Percentiles rank a stretch among this genome's conserved stretches.
phyloP scores from a whole-genome alignment of 2,888 invertebrate species.

The Metalampra italica region DNA sequence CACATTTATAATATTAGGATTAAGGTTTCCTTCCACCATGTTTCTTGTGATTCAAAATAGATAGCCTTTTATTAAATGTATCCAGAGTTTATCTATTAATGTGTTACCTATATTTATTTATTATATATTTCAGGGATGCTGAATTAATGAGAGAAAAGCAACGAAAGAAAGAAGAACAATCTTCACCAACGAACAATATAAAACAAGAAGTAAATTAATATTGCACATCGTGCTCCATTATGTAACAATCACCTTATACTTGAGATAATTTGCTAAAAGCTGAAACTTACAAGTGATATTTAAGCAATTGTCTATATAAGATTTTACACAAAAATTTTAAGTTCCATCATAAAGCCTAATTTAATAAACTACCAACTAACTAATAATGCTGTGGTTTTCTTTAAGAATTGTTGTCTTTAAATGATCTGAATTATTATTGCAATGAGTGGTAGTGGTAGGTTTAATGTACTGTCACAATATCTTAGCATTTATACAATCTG shows the following conservation, averaged over 20 bases:
- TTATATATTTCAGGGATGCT: constrained; percentile 83
- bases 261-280: constrained; percentile 42
- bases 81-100: no score
- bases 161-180: constrained; percentile 83
- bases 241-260: constrained; percentile 42
- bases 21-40: no score
- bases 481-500: constrained; percentile 59
- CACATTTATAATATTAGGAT: no score
- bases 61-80: no score
- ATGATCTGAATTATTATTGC: constrained; percentile 42
- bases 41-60: no score
- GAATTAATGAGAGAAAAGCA: constrained; percentile 94
- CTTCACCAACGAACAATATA: constrained; percentile 29
- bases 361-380: constrained; percentile 37
- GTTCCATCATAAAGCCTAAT: constrained; percentile 45
- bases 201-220: constrained; percentile 60
- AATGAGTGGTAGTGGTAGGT: constrained; percentile 20
- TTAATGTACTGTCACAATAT: constrained; percentile 39
- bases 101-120: not conserved
- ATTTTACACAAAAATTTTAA: constrained; percentile 34
- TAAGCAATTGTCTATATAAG: constrained; percentile 45
- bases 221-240: constrained; percentile 25
- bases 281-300: constrained; percentile 49
- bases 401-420: constrained; percentile 26
- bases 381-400: constrained; percentile 39